Conservation (phyloP, 2,797 vertebrate genomes). For the Parauchenoglanis punctatus region DNA sequence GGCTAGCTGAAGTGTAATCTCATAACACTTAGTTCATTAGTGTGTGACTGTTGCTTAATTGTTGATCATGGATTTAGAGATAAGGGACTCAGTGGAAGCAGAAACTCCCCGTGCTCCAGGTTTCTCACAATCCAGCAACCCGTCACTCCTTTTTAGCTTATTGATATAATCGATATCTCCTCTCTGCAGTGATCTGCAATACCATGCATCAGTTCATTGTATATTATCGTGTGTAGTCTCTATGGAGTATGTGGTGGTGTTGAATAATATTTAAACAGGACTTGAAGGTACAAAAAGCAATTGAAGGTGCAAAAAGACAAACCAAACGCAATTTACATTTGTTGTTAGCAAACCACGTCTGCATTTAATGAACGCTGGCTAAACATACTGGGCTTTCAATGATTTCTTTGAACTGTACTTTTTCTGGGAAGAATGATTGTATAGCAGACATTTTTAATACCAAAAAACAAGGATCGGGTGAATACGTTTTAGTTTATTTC, state of each 20-base stretch:
- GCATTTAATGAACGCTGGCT: too few relatives aligned
- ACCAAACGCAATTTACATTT: not conserved
- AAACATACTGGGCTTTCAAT: too few relatives aligned
- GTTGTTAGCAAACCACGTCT: not conserved
- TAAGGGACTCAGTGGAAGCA: not conserved
- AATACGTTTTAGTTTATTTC: too few relatives aligned
- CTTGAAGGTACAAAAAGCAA: not conserved
- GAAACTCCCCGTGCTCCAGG: not conserved
- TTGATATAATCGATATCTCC: not conserved
- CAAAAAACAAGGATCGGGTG: too few relatives aligned
- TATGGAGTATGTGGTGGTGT: not conserved
- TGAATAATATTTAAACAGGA: too few relatives aligned
- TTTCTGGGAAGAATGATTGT: too few relatives aligned
- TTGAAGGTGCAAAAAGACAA: not conserved
- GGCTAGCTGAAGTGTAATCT: not conserved
- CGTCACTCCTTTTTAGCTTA: not conserved
- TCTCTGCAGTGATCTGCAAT: too few relatives aligned
- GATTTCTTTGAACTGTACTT: too few relatives aligned
- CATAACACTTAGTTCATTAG: not conserved
- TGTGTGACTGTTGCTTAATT: not conserved
- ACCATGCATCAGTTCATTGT: too few relatives aligned
- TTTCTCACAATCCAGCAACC: not conserved
- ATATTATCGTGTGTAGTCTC: too few relatives aligned
- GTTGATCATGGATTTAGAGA: not conserved
- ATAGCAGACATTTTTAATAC: too few relatives aligned